These are phyloP conservation scores for Enteromius viviparus DNA, from an alignment of 2,797 vertebrate genomes.

Conservation along the genomic window DNA sequence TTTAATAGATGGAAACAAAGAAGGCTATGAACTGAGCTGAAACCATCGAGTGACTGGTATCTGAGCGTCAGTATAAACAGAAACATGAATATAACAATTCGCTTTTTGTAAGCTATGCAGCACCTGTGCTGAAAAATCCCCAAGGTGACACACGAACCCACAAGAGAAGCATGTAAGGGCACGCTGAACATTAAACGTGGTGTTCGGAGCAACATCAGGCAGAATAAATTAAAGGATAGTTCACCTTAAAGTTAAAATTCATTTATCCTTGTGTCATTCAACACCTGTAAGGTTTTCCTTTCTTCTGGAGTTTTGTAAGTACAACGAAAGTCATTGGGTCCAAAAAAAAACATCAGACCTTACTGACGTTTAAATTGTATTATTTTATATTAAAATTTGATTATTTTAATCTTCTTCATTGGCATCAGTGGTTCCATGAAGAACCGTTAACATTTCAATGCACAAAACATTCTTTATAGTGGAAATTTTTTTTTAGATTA, in stretches of 20 bases:
- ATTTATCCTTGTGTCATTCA: not conserved
- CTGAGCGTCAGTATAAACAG: constrained; percentile 26
- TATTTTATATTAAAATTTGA: too few relatives aligned
- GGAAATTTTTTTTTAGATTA: not conserved
- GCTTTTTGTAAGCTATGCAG: constrained; percentile 30
- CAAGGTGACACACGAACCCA: constrained; percentile 2
- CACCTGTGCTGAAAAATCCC: constrained; percentile 40
- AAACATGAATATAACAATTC: constrained; percentile 1
- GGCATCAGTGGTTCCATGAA: not conserved
- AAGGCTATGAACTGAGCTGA: not conserved
- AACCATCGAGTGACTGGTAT: constrained; percentile 32
- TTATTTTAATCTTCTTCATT: not conserved
- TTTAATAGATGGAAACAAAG: constrained; percentile 46
- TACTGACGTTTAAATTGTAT: not conserved
- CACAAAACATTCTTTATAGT: not conserved
- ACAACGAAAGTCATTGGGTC: too few relatives aligned
- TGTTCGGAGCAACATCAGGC: constrained; percentile 6
- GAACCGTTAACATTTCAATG: not conserved
- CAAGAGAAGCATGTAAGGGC: constrained; percentile 33
- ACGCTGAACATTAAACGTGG: constrained; percentile 20
- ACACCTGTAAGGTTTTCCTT: not conserved
- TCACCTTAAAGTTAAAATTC: not conserved
- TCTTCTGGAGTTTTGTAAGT: not conserved
- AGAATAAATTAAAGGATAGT: constrained; percentile 10
- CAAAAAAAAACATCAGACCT: not conserved